A percentile compares a stretch with the other conserved stretches of the same genome.
These are phyloP conservation scores for Hemicentrotus pulcherrimus DNA, from an alignment of 35 echinoderm and acorn worm species.

Conservation along the genomic window DNA sequence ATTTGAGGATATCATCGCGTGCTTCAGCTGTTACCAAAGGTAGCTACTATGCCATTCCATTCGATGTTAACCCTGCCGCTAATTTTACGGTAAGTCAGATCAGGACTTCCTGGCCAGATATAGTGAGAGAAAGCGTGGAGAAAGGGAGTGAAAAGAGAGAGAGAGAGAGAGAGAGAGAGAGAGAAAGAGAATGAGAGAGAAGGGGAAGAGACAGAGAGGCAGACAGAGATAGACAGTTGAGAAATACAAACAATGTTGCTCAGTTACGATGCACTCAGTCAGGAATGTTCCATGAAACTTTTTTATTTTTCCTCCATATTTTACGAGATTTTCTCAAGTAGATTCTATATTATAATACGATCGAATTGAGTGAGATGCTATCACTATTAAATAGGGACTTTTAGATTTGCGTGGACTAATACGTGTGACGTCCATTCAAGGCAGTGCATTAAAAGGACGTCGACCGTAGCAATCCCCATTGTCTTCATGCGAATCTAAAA, in stretches of 20 bases:
- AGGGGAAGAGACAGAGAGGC: not conserved
- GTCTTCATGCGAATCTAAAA: too few relatives aligned
- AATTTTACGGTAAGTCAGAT: slow-evolving; percentile 26
- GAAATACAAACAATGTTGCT: not conserved
- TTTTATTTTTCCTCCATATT: too few relatives aligned
- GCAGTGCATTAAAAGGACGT: too few relatives aligned
- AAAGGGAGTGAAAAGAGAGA: not conserved
- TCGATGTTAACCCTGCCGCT: not conserved
- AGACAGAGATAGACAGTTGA: not conserved
- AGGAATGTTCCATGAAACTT: not conserved
- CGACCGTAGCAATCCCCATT: too few relatives aligned
- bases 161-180: not conserved
- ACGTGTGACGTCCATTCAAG: too few relatives aligned
- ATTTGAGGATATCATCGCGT: slow-evolving; percentile 26
- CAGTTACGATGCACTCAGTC: not conserved
- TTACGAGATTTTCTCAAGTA: too few relatives aligned
- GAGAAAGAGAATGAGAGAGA: not conserved
- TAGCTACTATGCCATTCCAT: slow-evolving; percentile 15
- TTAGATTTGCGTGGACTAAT: too few relatives aligned
- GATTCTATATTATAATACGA: too few relatives aligned
- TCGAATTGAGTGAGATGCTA: too few relatives aligned
- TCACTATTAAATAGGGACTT: too few relatives aligned
- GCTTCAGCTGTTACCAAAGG: slow-evolving; percentile 23
- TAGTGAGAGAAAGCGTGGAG: not conserved
- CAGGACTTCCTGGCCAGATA: too few relatives aligned